These are phyloP conservation scores for Graphium colonna DNA, from an alignment of 2,888 invertebrate species.

Conservation along the genomic window DNA sequence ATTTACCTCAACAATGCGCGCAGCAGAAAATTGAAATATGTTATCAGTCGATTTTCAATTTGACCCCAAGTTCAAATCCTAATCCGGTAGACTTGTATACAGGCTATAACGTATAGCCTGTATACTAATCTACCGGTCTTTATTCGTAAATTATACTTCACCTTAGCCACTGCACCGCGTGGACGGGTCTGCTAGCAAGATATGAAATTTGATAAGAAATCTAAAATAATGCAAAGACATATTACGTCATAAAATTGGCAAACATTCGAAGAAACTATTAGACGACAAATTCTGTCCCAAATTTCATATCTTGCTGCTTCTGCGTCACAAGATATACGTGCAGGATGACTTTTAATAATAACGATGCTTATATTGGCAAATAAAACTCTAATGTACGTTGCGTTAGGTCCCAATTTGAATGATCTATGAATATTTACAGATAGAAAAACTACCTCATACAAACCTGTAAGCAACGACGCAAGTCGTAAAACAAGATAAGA, in stretches of 20 bases:
- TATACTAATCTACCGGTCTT: too few species aligned
- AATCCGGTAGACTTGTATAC: too few species aligned
- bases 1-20: too few species aligned
- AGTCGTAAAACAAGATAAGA: conserved; percentile 14
- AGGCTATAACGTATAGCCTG: too few species aligned
- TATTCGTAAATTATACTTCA: too few species aligned
- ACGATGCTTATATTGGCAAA: neutral
- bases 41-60: too few species aligned
- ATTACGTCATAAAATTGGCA: neutral
- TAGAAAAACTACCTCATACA: conserved; percentile 9
- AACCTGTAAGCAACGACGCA: neutral
- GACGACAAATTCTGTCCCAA: neutral
- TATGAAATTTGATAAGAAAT: too few species aligned
- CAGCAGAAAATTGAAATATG: too few species aligned
- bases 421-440: neutral
- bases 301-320: neutral
- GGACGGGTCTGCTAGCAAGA: too few species aligned
- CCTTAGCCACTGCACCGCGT: too few species aligned
- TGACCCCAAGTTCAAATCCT: too few species aligned
- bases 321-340: conserved; percentile 14
- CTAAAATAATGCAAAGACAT: too few species aligned
- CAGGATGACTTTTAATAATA: conserved; percentile 6
- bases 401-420: neutral
- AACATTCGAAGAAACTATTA: neutral
- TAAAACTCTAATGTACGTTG: neutral